Conservation (phyloP, 1,140 invertebrate species). For the Drosophila orosa region DNA sequence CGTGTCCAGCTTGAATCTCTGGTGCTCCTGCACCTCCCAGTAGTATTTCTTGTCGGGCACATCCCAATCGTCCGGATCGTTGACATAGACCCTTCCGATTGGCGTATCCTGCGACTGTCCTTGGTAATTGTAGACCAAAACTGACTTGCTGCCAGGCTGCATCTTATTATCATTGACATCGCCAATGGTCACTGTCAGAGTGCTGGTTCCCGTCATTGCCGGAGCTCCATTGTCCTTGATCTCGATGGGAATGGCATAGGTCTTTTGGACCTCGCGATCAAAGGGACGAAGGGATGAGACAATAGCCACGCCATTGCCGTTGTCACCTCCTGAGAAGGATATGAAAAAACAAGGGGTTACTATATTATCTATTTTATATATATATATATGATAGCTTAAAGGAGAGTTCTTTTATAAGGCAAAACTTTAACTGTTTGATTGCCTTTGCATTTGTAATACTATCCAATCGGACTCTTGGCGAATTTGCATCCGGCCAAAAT, state of each 20-base stretch:
- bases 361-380: too few species aligned
- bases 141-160: constrained; percentile 88
- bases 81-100: constrained; percentile 89
- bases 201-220: constrained; percentile 88
- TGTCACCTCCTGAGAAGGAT: constrained; percentile 85
- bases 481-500: constrained; percentile 8
- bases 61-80: constrained; percentile 91
- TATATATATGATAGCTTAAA: too few species aligned
- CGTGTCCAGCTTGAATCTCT: constrained; percentile 86
- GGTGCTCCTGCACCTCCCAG: constrained; percentile 86
- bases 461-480: not conserved
- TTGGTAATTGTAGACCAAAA: constrained; percentile 90
- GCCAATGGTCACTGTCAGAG: constrained; percentile 88
- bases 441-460: constrained; percentile 5
- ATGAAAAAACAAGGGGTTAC: too few species aligned
- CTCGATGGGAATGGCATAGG: constrained; percentile 87
- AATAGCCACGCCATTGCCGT: constrained; percentile 87
- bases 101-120: constrained; percentile 86
- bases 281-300: constrained; percentile 87
- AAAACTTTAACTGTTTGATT: not conserved
- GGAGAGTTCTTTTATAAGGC: too few species aligned
- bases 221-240: constrained; percentile 86
- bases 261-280: constrained; percentile 88
- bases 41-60: constrained; percentile 89
- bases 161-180: constrained; percentile 90